Conservation (phyloP, 2,797 vertebrate genomes). For the Neomorphus geoffroyi region DNA sequence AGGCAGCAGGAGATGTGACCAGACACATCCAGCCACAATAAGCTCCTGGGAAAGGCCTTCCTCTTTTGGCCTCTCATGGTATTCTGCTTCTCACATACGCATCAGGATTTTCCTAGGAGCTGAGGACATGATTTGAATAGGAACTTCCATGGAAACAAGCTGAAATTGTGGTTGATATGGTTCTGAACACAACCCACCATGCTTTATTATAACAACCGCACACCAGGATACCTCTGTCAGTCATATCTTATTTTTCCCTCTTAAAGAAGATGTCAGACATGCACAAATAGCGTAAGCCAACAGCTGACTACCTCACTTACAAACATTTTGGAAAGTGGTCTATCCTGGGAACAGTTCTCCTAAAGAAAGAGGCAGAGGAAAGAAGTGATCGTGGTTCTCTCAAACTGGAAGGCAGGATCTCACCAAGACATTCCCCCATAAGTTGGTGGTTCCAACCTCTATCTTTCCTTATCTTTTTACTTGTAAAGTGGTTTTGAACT, state of each 20-base stretch:
- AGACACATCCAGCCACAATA: not conserved
- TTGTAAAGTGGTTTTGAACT: not conserved
- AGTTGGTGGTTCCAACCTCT: not conserved
- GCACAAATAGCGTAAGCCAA: not conserved
- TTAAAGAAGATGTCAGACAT: not conserved
- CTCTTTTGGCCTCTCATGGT: not conserved
- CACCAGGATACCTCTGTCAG: not conserved
- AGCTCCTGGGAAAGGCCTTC: not conserved
- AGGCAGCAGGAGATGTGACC: not conserved
- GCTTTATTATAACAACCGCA: not conserved
- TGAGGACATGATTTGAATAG: not conserved
- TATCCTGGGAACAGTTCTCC: not conserved
- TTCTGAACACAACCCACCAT: not conserved
- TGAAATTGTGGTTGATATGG: not conserved
- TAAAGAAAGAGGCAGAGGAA: not conserved
- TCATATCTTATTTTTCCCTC: not conserved
- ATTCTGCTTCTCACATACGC: not conserved
- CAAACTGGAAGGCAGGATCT: not conserved
- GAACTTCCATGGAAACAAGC: not conserved
- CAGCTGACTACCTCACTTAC: not conserved
- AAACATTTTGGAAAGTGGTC: not conserved
- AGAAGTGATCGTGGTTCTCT: not conserved
- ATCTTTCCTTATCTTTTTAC: not conserved
- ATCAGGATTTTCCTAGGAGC: not conserved
- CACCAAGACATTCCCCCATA: accelerated